Base-by-base conservation (phyloP, 2,797 vertebrate species). In the Mallotus villosus region DNA sequence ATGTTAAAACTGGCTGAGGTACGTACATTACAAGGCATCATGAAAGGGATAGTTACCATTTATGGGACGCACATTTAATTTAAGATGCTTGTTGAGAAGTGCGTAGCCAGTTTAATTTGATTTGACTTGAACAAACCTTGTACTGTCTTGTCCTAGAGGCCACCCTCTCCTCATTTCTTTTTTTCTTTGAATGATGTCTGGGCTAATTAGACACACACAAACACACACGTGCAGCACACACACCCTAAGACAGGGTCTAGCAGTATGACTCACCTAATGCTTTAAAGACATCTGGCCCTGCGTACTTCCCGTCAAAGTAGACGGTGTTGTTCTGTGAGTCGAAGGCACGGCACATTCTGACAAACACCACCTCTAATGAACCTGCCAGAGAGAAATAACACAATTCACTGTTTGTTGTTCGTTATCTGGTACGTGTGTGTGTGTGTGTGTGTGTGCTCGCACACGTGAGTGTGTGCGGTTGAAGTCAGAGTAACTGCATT, bases 101-200 rank as follows among this genome's bases (percentile, higher is more conserved):
- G 41, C 9, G 41, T 14, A 14, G 41, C 9, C 11, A 46, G 11
- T 46, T 46, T 12, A 46, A 46, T 46, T 46, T 14, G 9, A 46
- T 12, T 46, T 11, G 9, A 46, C 12, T 11, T 3, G 41, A 46
- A 46, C 41, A 46, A 14, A 46, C 41, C 51, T n/a, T n/a, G 4
- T 55, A 6, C 17, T 55, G 51, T 55, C 19, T 55, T 5, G 51
- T 17, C 51, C 51, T 25, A n/a, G 37, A 29, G n/a, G 58, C 34
- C 72, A 97, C 93, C 84, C 96, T 97, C 85, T 96, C 95, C 75
- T 96, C 96, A 85, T 95, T 95, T 71, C 91, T 83, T 96, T 96
- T 96, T 97, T 85, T 97, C 96, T 88, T 97, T 96, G 77, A 97
- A 93, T 96, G 95, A 97, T 0, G 94, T 96, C 60, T 96, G 95